A percentile compares a stretch with the other conserved stretches of the same genome.
These are phyloP conservation scores for Drosophila gunungcola DNA, from an alignment of 1,140 invertebrate genomes.

Conservation along the genomic window DNA sequence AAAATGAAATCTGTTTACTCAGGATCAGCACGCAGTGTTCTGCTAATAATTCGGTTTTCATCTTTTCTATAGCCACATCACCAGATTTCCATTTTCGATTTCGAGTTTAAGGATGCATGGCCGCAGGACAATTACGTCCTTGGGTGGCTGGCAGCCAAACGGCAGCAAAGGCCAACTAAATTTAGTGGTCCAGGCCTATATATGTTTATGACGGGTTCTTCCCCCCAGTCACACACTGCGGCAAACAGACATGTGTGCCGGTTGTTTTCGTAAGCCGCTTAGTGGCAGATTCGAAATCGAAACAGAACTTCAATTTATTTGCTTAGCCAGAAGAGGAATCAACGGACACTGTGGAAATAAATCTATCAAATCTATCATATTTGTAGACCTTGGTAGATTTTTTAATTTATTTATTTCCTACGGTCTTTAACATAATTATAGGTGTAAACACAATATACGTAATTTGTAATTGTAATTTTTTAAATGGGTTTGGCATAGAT, in stretches of 20 bases:
- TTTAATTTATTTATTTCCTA: too few relatives aligned
- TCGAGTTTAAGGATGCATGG: constrained; percentile 7
- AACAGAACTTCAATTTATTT: constrained; percentile 24
- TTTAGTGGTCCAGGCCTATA: constrained; percentile 34
- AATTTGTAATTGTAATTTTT: too few relatives aligned
- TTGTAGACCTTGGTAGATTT: too few relatives aligned
- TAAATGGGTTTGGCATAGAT: too few relatives aligned
- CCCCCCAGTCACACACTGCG: neutral
- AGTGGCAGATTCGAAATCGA: constrained; percentile 21
- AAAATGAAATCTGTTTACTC: too few relatives aligned
- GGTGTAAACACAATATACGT: too few relatives aligned
- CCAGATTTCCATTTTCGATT: neutral
- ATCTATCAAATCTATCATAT: too few relatives aligned
- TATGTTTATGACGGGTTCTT: constrained; percentile 29
- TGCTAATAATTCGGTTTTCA: constrained; percentile 19
- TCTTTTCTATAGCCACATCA: neutral
- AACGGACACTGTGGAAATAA: too few relatives aligned
- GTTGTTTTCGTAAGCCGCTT: constrained; percentile 51
- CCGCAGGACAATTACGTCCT: constrained; percentile 23
- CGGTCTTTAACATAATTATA: too few relatives aligned
- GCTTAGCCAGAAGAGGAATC: constrained; percentile 4
- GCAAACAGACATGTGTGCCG: constrained; percentile 1
- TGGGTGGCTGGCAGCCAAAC: neutral
- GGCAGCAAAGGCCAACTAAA: constrained; percentile 40
- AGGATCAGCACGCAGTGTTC: constrained; percentile 7